Evolutionary conservation across 2,888 invertebrate genomes (phyloP).

Genomic region (Molorchus minor): DNA sequence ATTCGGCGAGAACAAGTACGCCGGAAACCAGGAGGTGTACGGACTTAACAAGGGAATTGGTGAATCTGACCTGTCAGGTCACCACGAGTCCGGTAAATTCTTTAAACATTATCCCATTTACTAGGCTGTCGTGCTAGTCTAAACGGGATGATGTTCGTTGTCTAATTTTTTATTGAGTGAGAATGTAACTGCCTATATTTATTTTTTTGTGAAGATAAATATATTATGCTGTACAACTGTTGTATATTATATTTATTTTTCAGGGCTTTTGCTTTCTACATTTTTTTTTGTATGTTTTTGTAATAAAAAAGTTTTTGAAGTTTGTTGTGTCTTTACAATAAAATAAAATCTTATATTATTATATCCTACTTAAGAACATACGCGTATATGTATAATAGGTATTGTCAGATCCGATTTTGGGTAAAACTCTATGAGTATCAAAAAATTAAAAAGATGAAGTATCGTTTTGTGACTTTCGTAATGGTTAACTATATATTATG

Average conservation of each 20-base stretch:
- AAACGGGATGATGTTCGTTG: not conserved
- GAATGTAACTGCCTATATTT: slow-evolving; percentile 7
- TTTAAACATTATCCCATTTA: slow-evolving; percentile 65
- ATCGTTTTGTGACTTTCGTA: too few relatives aligned
- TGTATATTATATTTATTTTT: slow-evolving; percentile 6
- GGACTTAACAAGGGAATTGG: slow-evolving; percentile 70
- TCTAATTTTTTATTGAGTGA: not conserved
- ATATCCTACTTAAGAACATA: too few relatives aligned
- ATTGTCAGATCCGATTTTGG: too few relatives aligned
- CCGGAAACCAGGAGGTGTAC: slow-evolving; percentile 67
- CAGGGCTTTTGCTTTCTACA: not conserved
- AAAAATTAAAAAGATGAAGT: too few relatives aligned
- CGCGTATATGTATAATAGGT: too few relatives aligned
- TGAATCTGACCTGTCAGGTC: slow-evolving; percentile 69
- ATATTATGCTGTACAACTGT: not conserved
- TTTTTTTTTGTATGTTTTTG: slow-evolving; percentile 18
- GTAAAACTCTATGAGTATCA: too few relatives aligned
- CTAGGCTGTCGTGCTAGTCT: not conserved
- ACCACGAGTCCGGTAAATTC: slow-evolving; percentile 68
- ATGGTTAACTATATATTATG: too few relatives aligned
- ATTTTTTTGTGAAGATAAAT: slow-evolving; percentile 6
- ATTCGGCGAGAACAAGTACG: slow-evolving; percentile 69
- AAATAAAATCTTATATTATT: too few relatives aligned
- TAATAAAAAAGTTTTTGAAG: slow-evolving; percentile 7
- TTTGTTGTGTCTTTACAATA: too few relatives aligned